These are phyloP conservation scores for Zelostemma sp. DNA, from an alignment of 1,140 invertebrate species.

Conservation along the genomic window DNA sequence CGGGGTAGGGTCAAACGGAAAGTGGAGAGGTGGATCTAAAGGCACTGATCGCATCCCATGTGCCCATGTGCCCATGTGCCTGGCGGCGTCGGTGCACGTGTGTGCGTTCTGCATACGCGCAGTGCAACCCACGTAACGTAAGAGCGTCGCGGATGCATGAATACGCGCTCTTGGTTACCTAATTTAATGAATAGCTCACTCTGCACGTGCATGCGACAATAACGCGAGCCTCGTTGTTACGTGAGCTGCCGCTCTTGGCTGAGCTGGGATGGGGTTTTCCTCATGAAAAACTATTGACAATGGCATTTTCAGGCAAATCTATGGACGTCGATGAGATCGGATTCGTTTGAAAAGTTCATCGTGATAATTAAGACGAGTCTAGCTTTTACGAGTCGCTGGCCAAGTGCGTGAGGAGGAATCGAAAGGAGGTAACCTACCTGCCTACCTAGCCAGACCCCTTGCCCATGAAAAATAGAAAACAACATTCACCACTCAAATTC, in stretches of 20 bases:
- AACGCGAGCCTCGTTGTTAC: slow-evolving; percentile 14
- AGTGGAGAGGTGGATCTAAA: slow-evolving; percentile 9
- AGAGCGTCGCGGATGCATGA: slow-evolving; percentile 30
- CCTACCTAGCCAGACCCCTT: slow-evolving; percentile 5
- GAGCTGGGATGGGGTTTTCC: background rate
- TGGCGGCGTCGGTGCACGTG: slow-evolving; percentile 3
- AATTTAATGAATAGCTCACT: slow-evolving; percentile 47
- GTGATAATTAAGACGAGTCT: background rate
- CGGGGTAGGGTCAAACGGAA: slow-evolving; percentile 17
- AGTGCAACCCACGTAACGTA: slow-evolving; percentile 16
- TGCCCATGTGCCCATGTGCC: slow-evolving; percentile 14
- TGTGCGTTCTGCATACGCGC: slow-evolving; percentile 10
- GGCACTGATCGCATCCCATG: slow-evolving; percentile 7
- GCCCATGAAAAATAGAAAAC: slow-evolving; percentile 1
- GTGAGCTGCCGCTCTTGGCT: slow-evolving; percentile 15
- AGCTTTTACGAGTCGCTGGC: slow-evolving; percentile 5
- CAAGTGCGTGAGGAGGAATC: slow-evolving; percentile 13
- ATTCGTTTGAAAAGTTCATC: too few relatives aligned
- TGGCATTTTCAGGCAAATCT: too few relatives aligned
- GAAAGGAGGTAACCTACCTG: slow-evolving; percentile 23
- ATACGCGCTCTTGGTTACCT: slow-evolving; percentile 42
- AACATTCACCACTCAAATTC: background rate
- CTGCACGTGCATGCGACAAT: slow-evolving; percentile 39
- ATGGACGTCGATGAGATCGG: too few relatives aligned
- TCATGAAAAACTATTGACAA: too few relatives aligned